phyloP scores from a whole-genome alignment of 2,888 invertebrate genomes.

The Iphiclides podalirius region DNA sequence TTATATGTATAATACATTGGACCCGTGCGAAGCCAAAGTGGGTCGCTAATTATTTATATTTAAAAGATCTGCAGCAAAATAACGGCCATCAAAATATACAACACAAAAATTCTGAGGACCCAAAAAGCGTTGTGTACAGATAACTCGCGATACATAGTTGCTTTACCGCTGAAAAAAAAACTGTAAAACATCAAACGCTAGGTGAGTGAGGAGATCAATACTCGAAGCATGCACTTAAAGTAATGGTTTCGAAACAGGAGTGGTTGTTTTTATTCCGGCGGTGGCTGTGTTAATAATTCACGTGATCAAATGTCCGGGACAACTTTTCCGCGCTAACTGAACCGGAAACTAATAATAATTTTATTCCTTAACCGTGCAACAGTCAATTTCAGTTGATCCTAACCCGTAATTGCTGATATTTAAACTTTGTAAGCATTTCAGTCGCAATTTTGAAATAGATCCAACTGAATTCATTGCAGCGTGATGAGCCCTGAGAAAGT shows the following conservation, averaged over 20 bases:
- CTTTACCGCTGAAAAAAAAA: too few species aligned
- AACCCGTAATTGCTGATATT: neutral
- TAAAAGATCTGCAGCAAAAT: too few species aligned
- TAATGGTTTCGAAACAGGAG: slow-evolving; percentile 53
- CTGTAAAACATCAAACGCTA: slow-evolving; percentile 31
- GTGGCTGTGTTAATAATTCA: slow-evolving; percentile 53
- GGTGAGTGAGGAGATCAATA: slow-evolving; percentile 39
- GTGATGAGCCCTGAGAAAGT: too few species aligned
- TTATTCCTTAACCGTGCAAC: slow-evolving; percentile 35
- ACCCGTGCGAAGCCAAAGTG: too few species aligned
- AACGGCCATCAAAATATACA: too few species aligned
- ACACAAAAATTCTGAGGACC: too few species aligned
- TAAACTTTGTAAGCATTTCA: too few species aligned
- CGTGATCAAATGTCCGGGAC: slow-evolving; percentile 45
- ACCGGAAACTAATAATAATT: slow-evolving; percentile 37
- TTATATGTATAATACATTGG: too few species aligned
- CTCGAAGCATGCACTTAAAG: slow-evolving; percentile 55
- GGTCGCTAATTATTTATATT: too few species aligned
- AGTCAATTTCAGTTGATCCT: slow-evolving; percentile 40
- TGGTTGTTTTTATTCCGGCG: slow-evolving; percentile 41
- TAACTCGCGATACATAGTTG: slow-evolving; percentile 30
- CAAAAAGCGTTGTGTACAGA: too few species aligned
- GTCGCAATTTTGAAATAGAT: too few species aligned
- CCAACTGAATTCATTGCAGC: too few species aligned
- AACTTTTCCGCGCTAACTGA: slow-evolving; percentile 31